Evolutionary conservation across 2,888 invertebrate species (phyloP).

Genomic region (Acleris cristana): DNA sequence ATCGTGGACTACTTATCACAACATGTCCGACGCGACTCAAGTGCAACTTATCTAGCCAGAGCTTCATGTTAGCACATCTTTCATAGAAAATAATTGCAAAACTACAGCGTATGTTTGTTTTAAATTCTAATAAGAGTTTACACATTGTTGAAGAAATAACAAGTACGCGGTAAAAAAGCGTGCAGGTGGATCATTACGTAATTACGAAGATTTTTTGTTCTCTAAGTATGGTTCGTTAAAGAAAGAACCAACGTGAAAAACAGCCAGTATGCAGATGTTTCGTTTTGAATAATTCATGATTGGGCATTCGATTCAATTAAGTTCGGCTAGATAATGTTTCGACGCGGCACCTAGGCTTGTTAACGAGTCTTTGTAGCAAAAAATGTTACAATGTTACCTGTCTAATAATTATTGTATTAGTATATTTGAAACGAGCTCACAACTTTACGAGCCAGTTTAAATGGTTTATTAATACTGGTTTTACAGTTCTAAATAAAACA

Average conservation of each 20-base stretch:
- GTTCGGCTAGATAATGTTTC: constrained; percentile 42
- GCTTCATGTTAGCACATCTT: too few relatives aligned
- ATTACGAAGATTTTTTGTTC: constrained; percentile 20
- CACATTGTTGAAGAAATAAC: constrained; percentile 1
- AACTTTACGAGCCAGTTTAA: constrained; percentile 39
- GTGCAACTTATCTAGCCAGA: too few relatives aligned
- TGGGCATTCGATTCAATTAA: constrained; percentile 38
- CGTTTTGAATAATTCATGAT: constrained; percentile 41
- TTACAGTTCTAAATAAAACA: not conserved
- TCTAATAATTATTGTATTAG: constrained; percentile 24
- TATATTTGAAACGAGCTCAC: constrained; percentile 32
- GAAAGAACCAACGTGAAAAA: constrained; percentile 30
- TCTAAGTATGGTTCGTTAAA: constrained; percentile 19
- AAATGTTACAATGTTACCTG: constrained; percentile 16
- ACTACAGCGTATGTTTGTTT: not conserved
- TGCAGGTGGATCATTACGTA: constrained; percentile 27
- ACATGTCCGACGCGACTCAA: too few relatives aligned
- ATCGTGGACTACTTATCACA: too few relatives aligned
- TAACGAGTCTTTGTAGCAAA: constrained; percentile 39
- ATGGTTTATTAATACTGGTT: constrained; percentile 33
- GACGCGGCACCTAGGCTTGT: constrained; percentile 46
- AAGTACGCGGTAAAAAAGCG: constrained; percentile 8
- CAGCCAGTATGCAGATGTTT: constrained; percentile 27
- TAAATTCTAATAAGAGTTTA: not conserved
- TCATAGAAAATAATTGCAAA: too few relatives aligned